Evolutionary conservation across 2,797 vertebrate genomes (phyloP).

Genomic region (Craterocephalus amniculus): DNA sequence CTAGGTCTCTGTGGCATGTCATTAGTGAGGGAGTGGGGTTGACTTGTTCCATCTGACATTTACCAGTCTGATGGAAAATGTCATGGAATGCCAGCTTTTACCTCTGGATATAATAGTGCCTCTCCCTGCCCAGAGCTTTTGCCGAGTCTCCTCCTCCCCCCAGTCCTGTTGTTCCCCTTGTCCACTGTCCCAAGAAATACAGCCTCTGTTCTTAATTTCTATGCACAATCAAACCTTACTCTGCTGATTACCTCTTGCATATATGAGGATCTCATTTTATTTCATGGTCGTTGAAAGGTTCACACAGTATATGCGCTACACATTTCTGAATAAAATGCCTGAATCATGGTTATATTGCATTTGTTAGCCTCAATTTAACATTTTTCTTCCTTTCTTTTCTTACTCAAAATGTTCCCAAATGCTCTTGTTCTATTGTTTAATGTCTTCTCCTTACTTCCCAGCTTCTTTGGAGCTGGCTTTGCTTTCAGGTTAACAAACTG

Average conservation of each 20-base stretch:
- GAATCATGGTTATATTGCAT: background rate
- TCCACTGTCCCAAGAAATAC: constrained; percentile 38
- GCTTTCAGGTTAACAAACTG: constrained; percentile 32
- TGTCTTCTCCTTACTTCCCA: background rate
- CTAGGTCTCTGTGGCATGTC: constrained; percentile 65
- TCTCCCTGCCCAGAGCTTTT: constrained; percentile 64
- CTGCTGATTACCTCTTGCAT: constrained; percentile 15
- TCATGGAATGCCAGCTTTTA: constrained; percentile 82
- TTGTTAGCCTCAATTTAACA: no score
- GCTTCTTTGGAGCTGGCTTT: background rate
- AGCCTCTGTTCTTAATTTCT: constrained; percentile 13
- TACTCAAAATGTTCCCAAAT: no score
- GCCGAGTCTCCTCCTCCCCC: constrained; percentile 27
- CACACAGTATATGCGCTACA: no score
- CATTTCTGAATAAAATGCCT: background rate
- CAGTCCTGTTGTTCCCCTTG: constrained; percentile 4
- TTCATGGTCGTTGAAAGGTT: no score
- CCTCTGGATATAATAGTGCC: constrained; percentile 71
- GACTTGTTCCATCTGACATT: constrained; percentile 82
- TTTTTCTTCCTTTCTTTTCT: no score
- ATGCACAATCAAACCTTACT: background rate
- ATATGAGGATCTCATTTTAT: no score
- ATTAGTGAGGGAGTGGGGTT: constrained; percentile 66
- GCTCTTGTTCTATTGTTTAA: constrained; percentile 1
- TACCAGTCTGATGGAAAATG: constrained; percentile 80